Percentiles rank a stretch among this genome's conserved stretches.
These are phyloP conservation scores for Sceloporus undulatus DNA, from an alignment of 2,113 vertebrate genomes.

Conservation along the genomic window DNA sequence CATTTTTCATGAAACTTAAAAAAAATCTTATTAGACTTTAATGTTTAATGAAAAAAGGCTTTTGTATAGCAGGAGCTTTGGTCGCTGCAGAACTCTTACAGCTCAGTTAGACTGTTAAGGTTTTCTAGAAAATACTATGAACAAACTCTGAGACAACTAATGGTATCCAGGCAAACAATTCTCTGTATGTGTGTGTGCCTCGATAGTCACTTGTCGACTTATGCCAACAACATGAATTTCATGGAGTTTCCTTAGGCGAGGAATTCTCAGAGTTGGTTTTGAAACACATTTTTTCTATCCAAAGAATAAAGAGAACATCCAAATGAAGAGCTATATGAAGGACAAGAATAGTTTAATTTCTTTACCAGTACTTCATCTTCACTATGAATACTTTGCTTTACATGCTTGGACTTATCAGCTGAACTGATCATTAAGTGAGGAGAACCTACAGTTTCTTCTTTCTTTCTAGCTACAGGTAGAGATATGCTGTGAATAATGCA, in stretches of 20 bases:
- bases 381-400: neutral
- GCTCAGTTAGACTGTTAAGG: neutral
- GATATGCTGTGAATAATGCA: slow-evolving; percentile 30
- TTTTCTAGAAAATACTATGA: neutral
- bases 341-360: neutral
- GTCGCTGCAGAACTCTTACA: neutral
- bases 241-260: no score
- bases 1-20: no score
- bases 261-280: neutral
- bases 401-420: neutral
- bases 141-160: no score
- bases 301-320: neutral
- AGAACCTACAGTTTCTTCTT: slow-evolving; percentile 12
- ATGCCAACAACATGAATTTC: no score
- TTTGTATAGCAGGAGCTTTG: neutral
- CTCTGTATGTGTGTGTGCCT: no score
- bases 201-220: no score
- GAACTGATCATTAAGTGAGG: neutral
- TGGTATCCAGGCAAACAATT: no score
- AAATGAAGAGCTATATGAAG: neutral
- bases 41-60: no score
- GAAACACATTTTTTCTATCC: neutral
- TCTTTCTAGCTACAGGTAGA: slow-evolving; percentile 9
- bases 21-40: neutral
- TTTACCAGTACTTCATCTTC: neutral